Evolutionary conservation across 2,113 vertebrate species (phyloP), one percentile per base, ranked within the genome.

Genomic region (Thryonomys swinderianus): DNA sequence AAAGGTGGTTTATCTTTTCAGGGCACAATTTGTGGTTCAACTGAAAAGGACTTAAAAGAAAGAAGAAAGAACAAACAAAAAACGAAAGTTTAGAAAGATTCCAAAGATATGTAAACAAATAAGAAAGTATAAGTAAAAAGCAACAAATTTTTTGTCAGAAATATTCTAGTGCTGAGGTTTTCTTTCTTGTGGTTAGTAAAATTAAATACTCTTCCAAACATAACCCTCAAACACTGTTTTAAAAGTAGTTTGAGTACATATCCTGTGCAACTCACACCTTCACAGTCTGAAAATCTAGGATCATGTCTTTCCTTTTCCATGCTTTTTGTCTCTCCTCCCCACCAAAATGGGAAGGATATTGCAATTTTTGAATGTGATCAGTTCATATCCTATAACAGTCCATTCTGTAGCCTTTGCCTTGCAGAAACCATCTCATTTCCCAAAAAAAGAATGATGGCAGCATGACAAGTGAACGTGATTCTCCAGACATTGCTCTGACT

Each of bases 401-500:
- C 71, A 45, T 83, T 93, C 32, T 53, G 61, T 10, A 61, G 51
- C 81, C 69, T 97, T 97, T 94, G 30, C 17, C 30, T 83, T 85
- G 1, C 20, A 23, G 51, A 42, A 85, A 95, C 66, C 0, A 0
- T 88, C 53, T 61, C 61, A 53, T 73, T 96, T 95, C 73, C 61
- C 48, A 67, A 61, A 5, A 66, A 90, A 94, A 8, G 8, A 42
- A 97, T 87, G 95, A 95, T 73, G 88, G 93, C 48, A 96, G 93
- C 40, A 59, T 88, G 81, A 96, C 84, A 90, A 96, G 91, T 93
- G 40, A 51, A 30, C 59, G 25, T 80, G 73, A 21, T 48, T 86
- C 85, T 89, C 37, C 42, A 40, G 51, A 4, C 32, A 45, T 17
- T 7, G 14, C 42, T n/a, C 27, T n/a, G 20, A 45, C 25, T 6